These are phyloP conservation scores for Beroe ovata DNA, from an alignment of 37 sponge, comb jelly and placozoan species.

Conservation along the genomic window DNA sequence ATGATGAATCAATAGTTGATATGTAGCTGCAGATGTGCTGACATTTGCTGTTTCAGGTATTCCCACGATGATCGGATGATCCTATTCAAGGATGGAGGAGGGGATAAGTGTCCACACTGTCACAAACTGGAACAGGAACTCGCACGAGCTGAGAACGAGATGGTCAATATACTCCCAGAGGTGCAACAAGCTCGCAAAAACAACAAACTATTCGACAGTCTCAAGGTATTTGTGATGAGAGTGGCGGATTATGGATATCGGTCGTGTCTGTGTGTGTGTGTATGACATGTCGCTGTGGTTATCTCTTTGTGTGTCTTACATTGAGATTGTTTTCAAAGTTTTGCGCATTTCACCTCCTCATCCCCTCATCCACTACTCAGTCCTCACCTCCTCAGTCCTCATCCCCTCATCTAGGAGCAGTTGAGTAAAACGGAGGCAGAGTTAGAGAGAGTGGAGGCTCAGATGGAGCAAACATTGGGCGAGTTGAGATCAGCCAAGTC, in stretches of 20 bases:
- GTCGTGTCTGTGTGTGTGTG: background rate
- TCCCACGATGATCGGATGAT: slow-evolving; percentile 37
- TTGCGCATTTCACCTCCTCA: too few relatives aligned
- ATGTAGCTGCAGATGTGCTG: too few relatives aligned
- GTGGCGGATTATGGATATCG: too few relatives aligned
- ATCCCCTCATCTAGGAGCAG: background rate
- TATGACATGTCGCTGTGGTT: background rate
- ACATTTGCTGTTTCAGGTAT: too few relatives aligned
- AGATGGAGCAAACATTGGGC: slow-evolving; percentile 32
- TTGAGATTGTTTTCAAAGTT: background rate
- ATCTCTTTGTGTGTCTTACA: background rate
- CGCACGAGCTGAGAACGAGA: slow-evolving; percentile 27
- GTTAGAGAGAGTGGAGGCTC: slow-evolving; percentile 5
- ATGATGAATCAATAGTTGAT: too few relatives aligned
- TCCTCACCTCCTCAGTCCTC: too few relatives aligned
- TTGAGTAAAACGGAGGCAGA: slow-evolving; percentile 12
- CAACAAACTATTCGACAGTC: slow-evolving; percentile 19
- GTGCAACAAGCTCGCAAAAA: slow-evolving; percentile 32
- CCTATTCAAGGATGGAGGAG: slow-evolving; percentile 18
- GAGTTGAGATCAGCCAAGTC: slow-evolving; percentile 43
- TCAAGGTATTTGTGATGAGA: too few relatives aligned
- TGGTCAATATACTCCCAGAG: slow-evolving; percentile 55
- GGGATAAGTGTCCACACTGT: slow-evolving; percentile 32
- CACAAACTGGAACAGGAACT: slow-evolving; percentile 59
- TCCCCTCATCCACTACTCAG: too few relatives aligned